Base-by-base conservation (phyloP, 2,797 vertebrate genomes). In the Yasuhikotakia modesta region DNA sequence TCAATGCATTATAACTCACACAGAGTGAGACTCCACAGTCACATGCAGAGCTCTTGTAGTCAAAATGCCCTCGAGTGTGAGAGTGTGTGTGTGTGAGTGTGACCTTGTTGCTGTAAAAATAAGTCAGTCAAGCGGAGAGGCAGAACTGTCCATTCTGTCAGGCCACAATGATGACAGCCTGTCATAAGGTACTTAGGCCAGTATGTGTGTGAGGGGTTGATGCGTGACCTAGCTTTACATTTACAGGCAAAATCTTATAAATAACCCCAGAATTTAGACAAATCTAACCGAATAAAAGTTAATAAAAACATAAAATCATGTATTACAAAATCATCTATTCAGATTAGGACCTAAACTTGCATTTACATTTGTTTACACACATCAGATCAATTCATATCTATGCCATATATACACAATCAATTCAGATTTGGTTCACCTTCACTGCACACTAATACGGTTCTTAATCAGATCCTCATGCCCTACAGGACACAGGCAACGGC, bases 21-120 rank as follows among this genome's bases (percentile, higher is more conserved):
- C 19, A 27, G 16, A 43, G 67, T 30, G 72, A 48, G 66, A 63
- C 66, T 35, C 39, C 53, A 17, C 4, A 67, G 76, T 64, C 68
- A 65, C 68, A 46, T 71, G 68, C 70, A 69, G 10, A 39, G 65
- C 79, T 73, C 53, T 24, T 50, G 66, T 39, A 16, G 48, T 65
- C 24, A 35, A 71, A 78, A 61, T 66, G 70, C 66, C 73, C 66
- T 79, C 30, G 39, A 70, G 70, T 70, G 70, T 63, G 70, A n/a
- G 32, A 1, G 61, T 61, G 19, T 2, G 39, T 35, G 14, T 5
- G 45, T 50, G 58, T 75, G 57, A 48, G 22, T 10, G 22, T 73
- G 81, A 73, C 73, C 73, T 76, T 71, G 22, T 73, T 69, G 71
- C 53, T 79, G 61, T 81, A 81, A 78, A 81, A 76, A 83, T 76